Evolutionary conservation across 2,888 invertebrate species (phyloP), one percentile per base, ranked within the genome.

Genomic region (Scaptomyza caliginosa): DNA sequence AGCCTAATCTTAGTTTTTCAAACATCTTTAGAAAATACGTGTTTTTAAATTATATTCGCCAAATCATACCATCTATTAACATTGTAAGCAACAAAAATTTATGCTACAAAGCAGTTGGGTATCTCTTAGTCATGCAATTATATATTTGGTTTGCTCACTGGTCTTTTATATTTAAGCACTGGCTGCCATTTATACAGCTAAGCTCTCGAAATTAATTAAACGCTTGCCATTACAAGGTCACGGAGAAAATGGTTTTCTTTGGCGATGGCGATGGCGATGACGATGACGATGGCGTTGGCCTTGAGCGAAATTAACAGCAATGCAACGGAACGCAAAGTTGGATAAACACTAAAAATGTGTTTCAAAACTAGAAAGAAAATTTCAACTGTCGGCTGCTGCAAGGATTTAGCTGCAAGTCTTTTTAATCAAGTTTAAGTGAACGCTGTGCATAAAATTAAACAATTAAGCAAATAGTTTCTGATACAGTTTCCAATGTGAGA

Each of bases 171-270:
- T 16, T 39, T 45, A 19, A 48, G 58, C 46, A 49, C 45, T 43
- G 26, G 51, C 67, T 51, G 77, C 59, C 64, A 54, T 83, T 71
- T 82, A 60, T 62, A 52, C 73, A 42, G 51, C 58, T 42, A 65
- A 56, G 51, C 71, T 58, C 30, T 59, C 34, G 34, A 80, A 86
- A 79, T 79, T 86, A 79, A 79, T 86, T 79, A 86, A 86, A 72
- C 51, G 63, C 56, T 59, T 16, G 49, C 55, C 52, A 23, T n/a
- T 32, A 36, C 43, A 86, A 72, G 79, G 86, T 76, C 86, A 68
- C 42, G 24, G 34, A 8, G 21, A 42, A 63, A 68, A 43, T 52
- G 48, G 46, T 46, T 57, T 49, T 34, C 23, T 13, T 59, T 50
- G 7, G 28, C 58, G 52, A 21, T 55, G 32, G 50, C 34, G n/a